Conservation (phyloP, 53 echinoderm and acorn worm genomes). For the Zoroaster sp. region DNA sequence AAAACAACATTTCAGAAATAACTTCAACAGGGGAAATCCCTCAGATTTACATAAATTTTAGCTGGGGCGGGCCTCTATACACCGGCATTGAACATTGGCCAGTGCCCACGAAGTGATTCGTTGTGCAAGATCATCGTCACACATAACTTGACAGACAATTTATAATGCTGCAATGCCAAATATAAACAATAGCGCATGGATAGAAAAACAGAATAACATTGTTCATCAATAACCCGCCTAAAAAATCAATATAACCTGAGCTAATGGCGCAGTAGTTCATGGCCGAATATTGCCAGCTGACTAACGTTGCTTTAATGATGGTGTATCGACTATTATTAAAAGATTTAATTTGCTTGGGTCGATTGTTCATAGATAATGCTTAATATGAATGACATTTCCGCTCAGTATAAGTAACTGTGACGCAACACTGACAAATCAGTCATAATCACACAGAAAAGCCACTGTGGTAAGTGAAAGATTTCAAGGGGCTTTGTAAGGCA, state of each 20-base stretch:
- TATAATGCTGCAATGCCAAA: not conserved
- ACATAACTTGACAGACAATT: not conserved
- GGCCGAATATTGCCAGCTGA: not conserved
- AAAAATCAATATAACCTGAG: not conserved
- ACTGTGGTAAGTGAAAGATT: not conserved
- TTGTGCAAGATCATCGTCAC: no score
- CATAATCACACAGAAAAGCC: not conserved
- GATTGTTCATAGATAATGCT: not conserved
- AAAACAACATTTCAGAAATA: no score
- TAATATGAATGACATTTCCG: not conserved
- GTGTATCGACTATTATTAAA: not conserved
- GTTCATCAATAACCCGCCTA: not conserved
- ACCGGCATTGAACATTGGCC: no score
- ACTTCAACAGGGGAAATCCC: no score
- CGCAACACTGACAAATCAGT: not conserved
- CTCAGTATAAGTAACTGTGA: not conserved
- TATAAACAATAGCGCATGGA: not conserved
- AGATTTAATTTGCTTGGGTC: not conserved
- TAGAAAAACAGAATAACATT: not conserved
- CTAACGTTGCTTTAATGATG: not conserved
- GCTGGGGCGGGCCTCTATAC: no score
- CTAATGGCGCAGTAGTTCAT: not conserved
- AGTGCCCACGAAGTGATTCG: no score
- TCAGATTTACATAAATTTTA: no score
- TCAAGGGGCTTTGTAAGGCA: not conserved